Conservation (phyloP, 1,140 invertebrate species). For the Cylas formicarius region DNA sequence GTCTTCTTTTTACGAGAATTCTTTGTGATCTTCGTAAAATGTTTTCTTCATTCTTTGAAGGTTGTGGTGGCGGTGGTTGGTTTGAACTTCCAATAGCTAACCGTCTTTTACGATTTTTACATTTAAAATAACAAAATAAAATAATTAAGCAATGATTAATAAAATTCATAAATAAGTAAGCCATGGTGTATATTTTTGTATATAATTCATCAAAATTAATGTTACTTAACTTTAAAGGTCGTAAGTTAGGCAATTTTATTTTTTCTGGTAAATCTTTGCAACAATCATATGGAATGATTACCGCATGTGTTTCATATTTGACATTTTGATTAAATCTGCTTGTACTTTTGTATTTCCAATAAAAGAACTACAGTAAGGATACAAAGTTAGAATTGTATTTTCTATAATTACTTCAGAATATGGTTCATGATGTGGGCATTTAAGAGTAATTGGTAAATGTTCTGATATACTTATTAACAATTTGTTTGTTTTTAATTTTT, state of each 20-base stretch:
- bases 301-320: constrained; percentile 1
- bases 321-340: neutral
- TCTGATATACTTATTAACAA: constrained; percentile 14
- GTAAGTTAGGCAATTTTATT: neutral
- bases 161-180: too few species aligned
- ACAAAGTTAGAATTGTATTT: neutral
- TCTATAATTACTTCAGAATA: too few species aligned
- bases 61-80: too few species aligned
- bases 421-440: constrained; percentile 5
- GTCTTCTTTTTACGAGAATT: too few species aligned
- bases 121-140: too few species aligned
- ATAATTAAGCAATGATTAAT: too few species aligned
- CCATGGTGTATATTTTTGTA: too few species aligned
- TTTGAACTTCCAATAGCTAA: too few species aligned
- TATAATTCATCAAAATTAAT: constrained; percentile 9
- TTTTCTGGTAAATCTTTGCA: constrained; percentile 6
- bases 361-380: constrained; percentile 9
- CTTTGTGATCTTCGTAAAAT: too few species aligned
- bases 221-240: constrained; percentile 6
- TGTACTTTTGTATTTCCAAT: constrained; percentile 15
- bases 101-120: too few species aligned
- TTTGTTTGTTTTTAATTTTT: constrained; percentile 11
- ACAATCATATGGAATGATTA: constrained; percentile 8
- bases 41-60: too few species aligned
- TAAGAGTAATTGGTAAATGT: constrained; percentile 12